Evolutionary conservation across 2,113 vertebrate genomes (phyloP).

Genomic region (Oncorhynchus masou): DNA sequence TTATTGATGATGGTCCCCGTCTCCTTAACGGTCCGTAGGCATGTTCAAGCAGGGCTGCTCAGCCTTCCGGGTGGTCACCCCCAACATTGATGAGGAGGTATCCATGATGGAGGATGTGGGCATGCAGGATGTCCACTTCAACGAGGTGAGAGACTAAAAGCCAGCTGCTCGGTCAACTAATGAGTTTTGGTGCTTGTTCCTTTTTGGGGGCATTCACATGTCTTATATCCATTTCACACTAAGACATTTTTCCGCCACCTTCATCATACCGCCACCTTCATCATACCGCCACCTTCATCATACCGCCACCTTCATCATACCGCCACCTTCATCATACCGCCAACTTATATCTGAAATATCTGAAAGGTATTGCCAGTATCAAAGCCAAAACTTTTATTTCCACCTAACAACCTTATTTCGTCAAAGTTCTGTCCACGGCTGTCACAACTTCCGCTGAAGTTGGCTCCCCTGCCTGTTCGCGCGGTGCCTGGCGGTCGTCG

Average conservation of each 20-base stretch:
- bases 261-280: neutral
- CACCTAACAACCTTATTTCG: too few species aligned
- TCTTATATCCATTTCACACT: neutral
- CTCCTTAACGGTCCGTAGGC: conserved; percentile 65
- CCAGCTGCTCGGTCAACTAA: neutral
- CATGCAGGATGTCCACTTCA: conserved; percentile 99
- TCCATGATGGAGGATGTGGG: conserved; percentile 99
- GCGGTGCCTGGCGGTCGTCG: too few species aligned
- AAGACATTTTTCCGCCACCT: neutral
- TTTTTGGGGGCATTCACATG: neutral
- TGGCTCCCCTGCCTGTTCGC: too few species aligned
- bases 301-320: too few species aligned
- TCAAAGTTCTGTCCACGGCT: too few species aligned
- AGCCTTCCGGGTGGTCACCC: conserved; percentile 92
- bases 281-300: too few species aligned
- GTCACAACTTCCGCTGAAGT: too few species aligned
- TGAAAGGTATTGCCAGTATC: too few species aligned
- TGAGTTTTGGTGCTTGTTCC: neutral
- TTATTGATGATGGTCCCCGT: neutral
- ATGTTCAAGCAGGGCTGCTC: conserved; percentile 94
- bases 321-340: neutral
- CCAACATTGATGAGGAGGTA: conserved; percentile 96
- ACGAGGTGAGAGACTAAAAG: conserved; percentile 78
- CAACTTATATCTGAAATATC: too few species aligned
- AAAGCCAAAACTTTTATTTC: too few species aligned